Conservation (phyloP, 2,113 vertebrate genomes). For the Microtus montanus region DNA sequence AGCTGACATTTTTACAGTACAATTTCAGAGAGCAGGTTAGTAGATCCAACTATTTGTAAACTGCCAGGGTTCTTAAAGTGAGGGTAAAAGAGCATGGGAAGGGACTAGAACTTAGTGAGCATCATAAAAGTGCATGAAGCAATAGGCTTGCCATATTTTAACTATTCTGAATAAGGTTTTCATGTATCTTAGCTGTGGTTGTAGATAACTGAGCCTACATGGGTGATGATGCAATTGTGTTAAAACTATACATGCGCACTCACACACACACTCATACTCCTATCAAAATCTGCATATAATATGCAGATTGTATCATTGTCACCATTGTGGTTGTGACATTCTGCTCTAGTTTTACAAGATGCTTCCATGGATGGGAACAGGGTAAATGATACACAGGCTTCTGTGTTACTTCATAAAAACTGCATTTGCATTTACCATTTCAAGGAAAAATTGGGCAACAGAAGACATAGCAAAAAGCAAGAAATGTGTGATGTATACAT, state of each 20-base stretch:
- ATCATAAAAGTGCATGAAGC: neutral
- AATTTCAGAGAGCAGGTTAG: conserved; percentile 22
- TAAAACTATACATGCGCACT: neutral
- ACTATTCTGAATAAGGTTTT: neutral
- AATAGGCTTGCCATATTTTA: neutral
- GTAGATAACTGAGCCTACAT: neutral
- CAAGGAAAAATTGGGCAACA: neutral
- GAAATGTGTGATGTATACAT: neutral
- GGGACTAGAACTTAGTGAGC: neutral
- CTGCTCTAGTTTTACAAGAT: neutral
- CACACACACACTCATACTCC: neutral
- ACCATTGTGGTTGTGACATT: neutral
- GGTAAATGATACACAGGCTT: neutral
- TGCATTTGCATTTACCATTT: neutral
- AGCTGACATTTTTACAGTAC: neutral
- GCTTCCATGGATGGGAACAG: neutral
- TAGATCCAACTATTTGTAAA: neutral
- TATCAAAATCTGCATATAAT: neutral
- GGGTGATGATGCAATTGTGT: neutral
- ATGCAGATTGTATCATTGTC: neutral
- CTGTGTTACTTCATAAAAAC: neutral
- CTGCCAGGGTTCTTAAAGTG: neutral
- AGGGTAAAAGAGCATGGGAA: neutral
- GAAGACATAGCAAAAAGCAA: neutral
- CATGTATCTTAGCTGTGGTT: neutral